Evolutionary conservation across 2,113 vertebrate species (phyloP).

Genomic region (Osmerus mordax): DNA sequence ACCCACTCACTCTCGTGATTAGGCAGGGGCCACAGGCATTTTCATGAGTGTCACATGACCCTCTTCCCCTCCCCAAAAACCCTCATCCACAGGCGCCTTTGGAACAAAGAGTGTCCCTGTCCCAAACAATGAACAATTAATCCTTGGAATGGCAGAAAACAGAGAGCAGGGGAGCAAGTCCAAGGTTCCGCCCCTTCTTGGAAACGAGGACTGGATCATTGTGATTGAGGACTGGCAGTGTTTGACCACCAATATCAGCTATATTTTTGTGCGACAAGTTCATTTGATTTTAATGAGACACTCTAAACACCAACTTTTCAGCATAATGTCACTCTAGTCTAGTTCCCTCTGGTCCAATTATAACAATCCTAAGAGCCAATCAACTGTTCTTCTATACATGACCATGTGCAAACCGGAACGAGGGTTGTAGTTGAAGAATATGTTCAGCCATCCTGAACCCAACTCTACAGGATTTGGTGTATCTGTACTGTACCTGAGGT

Average conservation of each 20-base stretch:
- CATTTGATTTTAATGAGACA: no score
- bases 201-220: constrained; percentile 37
- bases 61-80: constrained; percentile 6
- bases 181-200: constrained; percentile 58
- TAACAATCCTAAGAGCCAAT: no score
- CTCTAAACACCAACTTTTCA: no score
- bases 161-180: constrained; percentile 63
- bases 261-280: background rate
- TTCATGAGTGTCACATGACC: constrained; percentile 60
- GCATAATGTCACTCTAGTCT: no score
- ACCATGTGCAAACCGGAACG: no score
- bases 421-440: no score
- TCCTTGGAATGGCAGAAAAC: constrained; percentile 58
- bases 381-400: no score
- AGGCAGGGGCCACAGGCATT: constrained; percentile 30
- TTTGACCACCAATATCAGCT: background rate
- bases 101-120: constrained; percentile 71
- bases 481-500: no score
- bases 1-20: constrained; percentile 23
- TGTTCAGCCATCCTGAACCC: no score
- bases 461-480: no score
- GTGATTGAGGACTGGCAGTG: constrained; percentile 9
- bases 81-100: constrained; percentile 68
- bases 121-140: constrained; percentile 77
- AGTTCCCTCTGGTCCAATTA: no score